Conservation (phyloP, 2,113 vertebrate species). For the Trogon surrucura region DNA sequence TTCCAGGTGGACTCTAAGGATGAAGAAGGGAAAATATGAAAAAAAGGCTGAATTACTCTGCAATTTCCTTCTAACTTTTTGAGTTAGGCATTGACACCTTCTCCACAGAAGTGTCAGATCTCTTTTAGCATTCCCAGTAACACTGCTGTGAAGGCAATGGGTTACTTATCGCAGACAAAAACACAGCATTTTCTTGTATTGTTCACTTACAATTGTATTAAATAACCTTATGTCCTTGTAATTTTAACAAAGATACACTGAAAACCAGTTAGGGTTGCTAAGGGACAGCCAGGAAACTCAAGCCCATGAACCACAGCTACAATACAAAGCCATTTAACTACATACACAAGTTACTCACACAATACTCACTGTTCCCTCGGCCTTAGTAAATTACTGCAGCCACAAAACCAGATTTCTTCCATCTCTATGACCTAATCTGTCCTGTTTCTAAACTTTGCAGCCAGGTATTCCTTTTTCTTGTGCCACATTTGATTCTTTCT, state of each 20-base stretch:
- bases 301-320: not conserved
- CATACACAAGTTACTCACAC: not conserved
- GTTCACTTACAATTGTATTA: not conserved
- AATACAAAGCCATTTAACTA: not conserved
- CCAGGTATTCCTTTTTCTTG: not conserved
- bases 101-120: not conserved
- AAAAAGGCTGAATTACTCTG: not conserved
- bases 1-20: not conserved
- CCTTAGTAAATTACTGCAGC: not conserved
- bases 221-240: not conserved
- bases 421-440: not conserved
- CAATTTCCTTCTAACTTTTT: not conserved
- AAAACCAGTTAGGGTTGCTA: not conserved
- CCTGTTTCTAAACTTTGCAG: not conserved
- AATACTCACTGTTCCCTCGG: not conserved
- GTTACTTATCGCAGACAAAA: not conserved
- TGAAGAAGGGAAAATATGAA: not conserved
- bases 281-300: not conserved
- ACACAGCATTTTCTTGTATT: accelerated
- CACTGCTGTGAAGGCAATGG: not conserved
- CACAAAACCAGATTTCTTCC: not conserved
- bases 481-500: not conserved
- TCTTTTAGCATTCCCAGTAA: not conserved
- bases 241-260: not conserved
- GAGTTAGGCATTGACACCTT: not conserved